These are phyloP conservation scores for Agrochola lychnidis DNA, from an alignment of 2,888 invertebrate genomes.

Conservation along the genomic window DNA sequence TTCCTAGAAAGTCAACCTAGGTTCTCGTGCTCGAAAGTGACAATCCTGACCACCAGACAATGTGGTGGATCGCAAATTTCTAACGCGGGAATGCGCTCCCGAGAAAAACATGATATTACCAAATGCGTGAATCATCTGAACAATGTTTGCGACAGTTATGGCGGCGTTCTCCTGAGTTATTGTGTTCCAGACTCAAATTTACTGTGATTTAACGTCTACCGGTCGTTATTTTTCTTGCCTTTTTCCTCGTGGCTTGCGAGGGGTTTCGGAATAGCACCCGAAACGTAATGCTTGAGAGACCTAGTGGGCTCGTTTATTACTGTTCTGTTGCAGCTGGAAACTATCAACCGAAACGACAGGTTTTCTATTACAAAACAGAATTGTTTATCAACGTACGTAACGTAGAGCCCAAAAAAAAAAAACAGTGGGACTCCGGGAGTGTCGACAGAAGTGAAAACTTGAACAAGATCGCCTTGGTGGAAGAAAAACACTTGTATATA, in stretches of 20 bases:
- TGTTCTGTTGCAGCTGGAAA: conserved; percentile 33
- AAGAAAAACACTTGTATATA: no score
- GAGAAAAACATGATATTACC: conserved; percentile 82
- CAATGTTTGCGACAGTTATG: conserved; percentile 88
- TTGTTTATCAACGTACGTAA: not conserved
- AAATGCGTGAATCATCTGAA: conserved; percentile 87
- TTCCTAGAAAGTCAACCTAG: not conserved
- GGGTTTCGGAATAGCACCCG: conserved; percentile 51
- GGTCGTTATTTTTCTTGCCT: conserved; percentile 80
- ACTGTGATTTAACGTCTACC: conserved; percentile 85
- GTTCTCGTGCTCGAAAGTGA: not conserved
- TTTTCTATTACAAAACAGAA: not conserved
- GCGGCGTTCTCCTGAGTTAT: conserved; percentile 86
- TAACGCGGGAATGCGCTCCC: conserved; percentile 53
- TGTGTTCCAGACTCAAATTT: conserved; percentile 86
- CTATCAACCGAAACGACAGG: conserved; percentile 9
- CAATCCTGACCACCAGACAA: conserved; percentile 24
- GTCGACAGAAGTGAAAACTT: no score
- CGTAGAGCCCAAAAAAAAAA: not conserved
- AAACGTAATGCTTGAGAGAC: conserved; percentile 58
- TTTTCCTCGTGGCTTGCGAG: conserved; percentile 71
- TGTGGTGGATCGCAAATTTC: conserved; percentile 46
- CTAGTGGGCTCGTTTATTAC: conserved; percentile 47
- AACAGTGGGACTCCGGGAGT: no score
- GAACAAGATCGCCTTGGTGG: no score